Evolutionary conservation across 2,113 vertebrate genomes (phyloP), one percentile per base, ranked within the genome.

Genomic region (Forbesichthys agassizii): DNA sequence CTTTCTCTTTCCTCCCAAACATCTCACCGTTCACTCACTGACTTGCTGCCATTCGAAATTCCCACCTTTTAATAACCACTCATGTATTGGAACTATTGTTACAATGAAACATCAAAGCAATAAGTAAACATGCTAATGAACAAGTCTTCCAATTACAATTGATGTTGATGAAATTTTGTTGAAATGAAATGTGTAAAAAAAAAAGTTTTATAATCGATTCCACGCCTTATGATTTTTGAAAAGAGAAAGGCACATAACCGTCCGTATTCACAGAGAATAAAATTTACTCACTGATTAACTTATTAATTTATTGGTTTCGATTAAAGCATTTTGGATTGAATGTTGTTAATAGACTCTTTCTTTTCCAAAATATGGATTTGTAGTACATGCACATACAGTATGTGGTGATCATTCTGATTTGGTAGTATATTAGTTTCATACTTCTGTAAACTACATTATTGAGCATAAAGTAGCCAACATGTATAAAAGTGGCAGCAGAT

Each of bases 271-370:
- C 73, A 75, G 77, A 82, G 68, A 69, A 82, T 82, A 74, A 83
- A 77, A 86, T 91, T 93, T 95, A 93, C 92, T 95, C 93, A 95
- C 93, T 91, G 88, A 94, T 94, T 96, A 96, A 96, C 86, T 96
- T 95, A 96, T 95, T 95, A 96, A 95, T 88, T 94, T 96, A 95
- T 95, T 95, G 88, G 90, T 94, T 95, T 95, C 93, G 96, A 94
- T 97, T 97, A 97, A 97, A 97, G 82, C 91, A 94, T 93, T 95
- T 93, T 93, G 92, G 89, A 94, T 84, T 88, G 85, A 83, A 86
- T 54, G 46, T 52, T 77, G 47, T 63, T 60, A 49, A 42, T 7
- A 33, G 49, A n/a, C 73, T 12, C 66, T 69, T 46, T 78, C 68
- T 42, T 52, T 54, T 53, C 27, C 16, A 56, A 9, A 56, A 20